Evolutionary conservation across 1,140 invertebrate species (phyloP).

Genomic region (Centruroides sculpturatus): DNA sequence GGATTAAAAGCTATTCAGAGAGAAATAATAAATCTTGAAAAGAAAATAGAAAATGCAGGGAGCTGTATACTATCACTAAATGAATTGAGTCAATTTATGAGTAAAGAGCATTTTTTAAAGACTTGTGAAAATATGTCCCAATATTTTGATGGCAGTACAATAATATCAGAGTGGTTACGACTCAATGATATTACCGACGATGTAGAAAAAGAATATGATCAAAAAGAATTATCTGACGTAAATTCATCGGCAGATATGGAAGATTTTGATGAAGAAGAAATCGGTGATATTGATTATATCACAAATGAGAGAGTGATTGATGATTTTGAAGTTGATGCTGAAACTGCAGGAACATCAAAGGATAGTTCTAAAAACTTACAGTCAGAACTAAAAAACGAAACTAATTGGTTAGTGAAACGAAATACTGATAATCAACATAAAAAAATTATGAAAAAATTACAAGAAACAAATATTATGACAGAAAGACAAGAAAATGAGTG

Average conservation of each 20-base stretch:
- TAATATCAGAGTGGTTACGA: too few relatives aligned
- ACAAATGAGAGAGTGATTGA: background rate
- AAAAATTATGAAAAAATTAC: background rate
- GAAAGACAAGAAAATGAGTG: background rate
- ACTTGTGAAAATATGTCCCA: too few relatives aligned
- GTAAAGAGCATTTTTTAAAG: too few relatives aligned
- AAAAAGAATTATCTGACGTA: background rate
- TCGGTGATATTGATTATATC: background rate
- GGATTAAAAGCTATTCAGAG: too few relatives aligned
- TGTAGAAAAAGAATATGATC: too few relatives aligned
- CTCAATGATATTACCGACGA: too few relatives aligned
- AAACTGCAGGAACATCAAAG: background rate
- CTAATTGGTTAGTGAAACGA: too few relatives aligned
- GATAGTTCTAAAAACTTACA: too few relatives aligned
- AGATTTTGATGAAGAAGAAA: background rate
- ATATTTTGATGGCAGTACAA: too few relatives aligned
- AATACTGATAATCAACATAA: background rate
- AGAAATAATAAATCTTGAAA: too few relatives aligned
- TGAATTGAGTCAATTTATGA: background rate
- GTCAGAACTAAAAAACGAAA: too few relatives aligned
- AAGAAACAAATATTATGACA: background rate
- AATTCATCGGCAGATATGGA: background rate
- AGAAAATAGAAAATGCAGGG: background rate
- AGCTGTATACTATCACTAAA: background rate
- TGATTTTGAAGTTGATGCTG: background rate